phyloP scores from a whole-genome alignment of 2,113 vertebrate genomes.

The Gymnobelideus leadbeateri region DNA sequence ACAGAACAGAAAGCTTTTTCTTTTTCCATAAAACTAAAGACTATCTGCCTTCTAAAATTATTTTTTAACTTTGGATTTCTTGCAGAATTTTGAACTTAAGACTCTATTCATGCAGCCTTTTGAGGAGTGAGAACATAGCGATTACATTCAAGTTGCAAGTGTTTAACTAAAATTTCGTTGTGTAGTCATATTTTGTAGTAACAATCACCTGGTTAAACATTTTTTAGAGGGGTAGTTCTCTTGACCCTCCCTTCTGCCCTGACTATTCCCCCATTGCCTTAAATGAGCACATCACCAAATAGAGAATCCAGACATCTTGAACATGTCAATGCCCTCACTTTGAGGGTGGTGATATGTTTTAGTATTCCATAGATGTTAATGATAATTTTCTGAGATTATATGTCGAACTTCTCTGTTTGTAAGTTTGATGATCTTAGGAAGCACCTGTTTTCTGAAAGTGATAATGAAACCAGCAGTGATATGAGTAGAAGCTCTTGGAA shows the following conservation, averaged over 20 bases:
- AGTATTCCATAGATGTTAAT: background rate
- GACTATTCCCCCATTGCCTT: background rate
- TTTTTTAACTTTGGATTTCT: background rate
- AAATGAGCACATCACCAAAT: background rate
- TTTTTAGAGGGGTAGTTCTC: background rate
- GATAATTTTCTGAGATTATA: background rate
- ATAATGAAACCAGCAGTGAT: constrained; percentile 72
- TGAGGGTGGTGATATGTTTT: background rate
- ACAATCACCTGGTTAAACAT: background rate
- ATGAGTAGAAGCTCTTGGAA: constrained; percentile 82
- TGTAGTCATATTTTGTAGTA: background rate
- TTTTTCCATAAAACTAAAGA: background rate
- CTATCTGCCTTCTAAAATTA: background rate
- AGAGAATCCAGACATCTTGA: background rate
- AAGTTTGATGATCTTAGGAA: constrained; percentile 68
- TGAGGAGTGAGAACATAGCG: background rate
- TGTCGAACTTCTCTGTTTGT: constrained; percentile 18
- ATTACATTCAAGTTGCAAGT: background rate
- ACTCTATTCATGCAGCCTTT: background rate
- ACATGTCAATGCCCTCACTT: background rate
- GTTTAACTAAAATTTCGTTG: background rate
- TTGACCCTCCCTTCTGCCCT: background rate
- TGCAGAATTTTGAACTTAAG: constrained; percentile 21
- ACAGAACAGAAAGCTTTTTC: background rate
- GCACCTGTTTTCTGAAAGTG: constrained; percentile 84